Percentiles rank a stretch among this genome's conserved stretches.
These are phyloP conservation scores for Myotis myotis DNA, from an alignment of 2,797 vertebrate genomes.

Conservation along the genomic window DNA sequence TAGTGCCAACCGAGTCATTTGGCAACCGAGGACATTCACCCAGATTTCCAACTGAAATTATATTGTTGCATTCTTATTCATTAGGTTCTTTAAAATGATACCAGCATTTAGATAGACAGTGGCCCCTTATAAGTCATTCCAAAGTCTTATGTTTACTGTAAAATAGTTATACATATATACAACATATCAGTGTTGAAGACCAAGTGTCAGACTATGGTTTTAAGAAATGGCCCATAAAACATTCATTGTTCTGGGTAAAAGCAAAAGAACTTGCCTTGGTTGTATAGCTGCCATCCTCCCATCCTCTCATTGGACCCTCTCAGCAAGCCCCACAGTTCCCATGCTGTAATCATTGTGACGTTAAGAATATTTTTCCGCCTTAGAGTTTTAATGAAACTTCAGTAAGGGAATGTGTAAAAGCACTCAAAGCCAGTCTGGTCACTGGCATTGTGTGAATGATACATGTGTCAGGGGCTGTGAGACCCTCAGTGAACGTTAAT, in stretches of 20 bases:
- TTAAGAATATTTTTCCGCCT: background rate
- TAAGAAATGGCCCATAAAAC: background rate
- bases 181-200: background rate
- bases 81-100: background rate
- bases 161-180: background rate
- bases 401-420: background rate
- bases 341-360: background rate
- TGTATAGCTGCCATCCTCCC: background rate
- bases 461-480: background rate
- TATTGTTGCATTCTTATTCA: background rate
- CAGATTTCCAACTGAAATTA: conserved; percentile 34
- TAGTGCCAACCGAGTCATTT: background rate
- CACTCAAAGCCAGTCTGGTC: background rate
- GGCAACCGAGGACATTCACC: background rate
- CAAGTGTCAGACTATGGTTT: background rate
- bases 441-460: background rate
- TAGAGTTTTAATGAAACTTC: background rate
- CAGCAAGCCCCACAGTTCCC: background rate
- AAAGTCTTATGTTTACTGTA: background rate
- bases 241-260: background rate
- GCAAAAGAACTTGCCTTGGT: background rate
- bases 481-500: background rate
- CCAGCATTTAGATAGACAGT: background rate
- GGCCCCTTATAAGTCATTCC: background rate
- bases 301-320: background rate